Percentiles rank a stretch among this genome's conserved stretches.
Evolutionary conservation across 1,140 invertebrate genomes (phyloP).

Genomic region (Ceratina japonica): DNA sequence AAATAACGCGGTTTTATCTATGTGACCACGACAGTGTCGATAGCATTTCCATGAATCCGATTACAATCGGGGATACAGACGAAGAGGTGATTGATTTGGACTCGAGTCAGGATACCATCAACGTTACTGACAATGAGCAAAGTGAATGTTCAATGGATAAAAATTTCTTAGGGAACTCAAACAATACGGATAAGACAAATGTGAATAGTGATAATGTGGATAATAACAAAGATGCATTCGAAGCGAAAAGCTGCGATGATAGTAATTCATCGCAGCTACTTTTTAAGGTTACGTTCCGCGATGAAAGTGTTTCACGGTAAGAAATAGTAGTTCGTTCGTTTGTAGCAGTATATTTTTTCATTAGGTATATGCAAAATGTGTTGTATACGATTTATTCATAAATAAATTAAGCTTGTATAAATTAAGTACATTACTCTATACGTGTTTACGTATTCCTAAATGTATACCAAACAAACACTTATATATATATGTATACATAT

Average conservation of each 20-base stretch:
- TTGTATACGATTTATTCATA: neutral
- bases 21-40: slow-evolving; percentile 15
- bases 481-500: neutral
- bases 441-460: slow-evolving; percentile 20
- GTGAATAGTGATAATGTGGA: neutral
- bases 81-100: slow-evolving; percentile 53
- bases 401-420: neutral
- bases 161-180: neutral
- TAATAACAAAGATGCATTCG: neutral
- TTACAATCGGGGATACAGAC: slow-evolving; percentile 33
- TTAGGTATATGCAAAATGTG: neutral
- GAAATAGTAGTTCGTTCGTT: slow-evolving; percentile 9
- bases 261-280: slow-evolving; percentile 39
- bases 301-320: slow-evolving; percentile 66
- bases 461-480: neutral
- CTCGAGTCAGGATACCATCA: slow-evolving; percentile 30
- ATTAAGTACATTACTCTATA: neutral
- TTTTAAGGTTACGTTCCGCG: slow-evolving; percentile 71
- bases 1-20: slow-evolving; percentile 12
- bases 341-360: neutral
- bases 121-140: slow-evolving; percentile 7
- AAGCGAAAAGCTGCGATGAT: neutral
- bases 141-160: slow-evolving; percentile 5
- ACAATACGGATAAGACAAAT: neutral
- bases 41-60: slow-evolving; percentile 27